Conservation (phyloP, 2,888 invertebrate species). For the Drosophila mimica region DNA sequence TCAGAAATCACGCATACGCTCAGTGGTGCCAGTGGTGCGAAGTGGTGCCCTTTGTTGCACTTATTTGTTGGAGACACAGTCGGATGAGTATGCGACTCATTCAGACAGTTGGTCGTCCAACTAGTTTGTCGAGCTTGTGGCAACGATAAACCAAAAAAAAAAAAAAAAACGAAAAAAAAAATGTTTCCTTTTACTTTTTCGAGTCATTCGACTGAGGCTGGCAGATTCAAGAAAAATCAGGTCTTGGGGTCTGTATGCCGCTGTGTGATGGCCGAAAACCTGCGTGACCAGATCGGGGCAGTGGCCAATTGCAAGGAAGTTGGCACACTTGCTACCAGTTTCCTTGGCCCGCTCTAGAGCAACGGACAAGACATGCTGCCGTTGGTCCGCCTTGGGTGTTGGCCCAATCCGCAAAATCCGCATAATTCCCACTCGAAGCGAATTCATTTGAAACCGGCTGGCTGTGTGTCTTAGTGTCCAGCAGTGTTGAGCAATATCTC, state of each 20-base stretch:
- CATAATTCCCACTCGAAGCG: conserved; percentile 39
- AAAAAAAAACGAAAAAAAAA: not conserved
- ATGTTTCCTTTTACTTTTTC: conserved; percentile 72
- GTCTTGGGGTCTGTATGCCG: conserved; percentile 70
- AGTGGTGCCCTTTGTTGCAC: conserved; percentile 1
- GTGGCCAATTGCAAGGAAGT: conserved; percentile 66
- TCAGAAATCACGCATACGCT: conserved; percentile 29
- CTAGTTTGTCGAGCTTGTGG: conserved; percentile 26
- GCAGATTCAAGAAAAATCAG: conserved; percentile 50
- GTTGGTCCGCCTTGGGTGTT: conserved; percentile 55
- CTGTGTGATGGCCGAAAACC: conserved; percentile 35
- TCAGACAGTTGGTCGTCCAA: conserved; percentile 24
- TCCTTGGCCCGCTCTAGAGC: conserved; percentile 47
- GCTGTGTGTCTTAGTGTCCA: conserved; percentile 22
- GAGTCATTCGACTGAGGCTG: conserved; percentile 8
- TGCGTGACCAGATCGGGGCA: conserved; percentile 56
- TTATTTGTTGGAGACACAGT: conserved; percentile 18
- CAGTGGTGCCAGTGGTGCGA: not conserved
- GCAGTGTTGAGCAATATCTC: conserved; percentile 48
- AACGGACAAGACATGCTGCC: conserved; percentile 23
- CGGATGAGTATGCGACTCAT: conserved; percentile 32
- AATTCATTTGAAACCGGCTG: conserved; percentile 50
- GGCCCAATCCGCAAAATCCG: conserved; percentile 38
- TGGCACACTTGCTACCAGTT: conserved; percentile 72
- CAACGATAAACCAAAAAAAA: not conserved